A percentile compares a stretch with the other conserved stretches of the same genome.
Evolutionary conservation across 2,113 vertebrate genomes (phyloP).

Genomic region (Siniperca knerii): DNA sequence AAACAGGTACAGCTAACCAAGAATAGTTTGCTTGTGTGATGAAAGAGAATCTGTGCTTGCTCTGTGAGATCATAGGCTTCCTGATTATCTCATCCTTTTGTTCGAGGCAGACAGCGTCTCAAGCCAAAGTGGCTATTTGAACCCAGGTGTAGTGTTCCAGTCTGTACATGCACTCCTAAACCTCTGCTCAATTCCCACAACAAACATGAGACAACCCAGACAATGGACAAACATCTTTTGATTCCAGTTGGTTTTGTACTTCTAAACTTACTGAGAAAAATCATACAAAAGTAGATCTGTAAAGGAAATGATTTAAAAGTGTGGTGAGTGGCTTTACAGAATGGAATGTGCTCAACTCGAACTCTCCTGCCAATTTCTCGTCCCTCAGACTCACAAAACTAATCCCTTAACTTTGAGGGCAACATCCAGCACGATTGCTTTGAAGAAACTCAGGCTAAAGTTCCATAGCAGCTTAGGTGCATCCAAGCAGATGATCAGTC

Average conservation of each 20-base stretch:
- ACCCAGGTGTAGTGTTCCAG: constrained; percentile 47
- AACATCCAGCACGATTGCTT: constrained; percentile 38
- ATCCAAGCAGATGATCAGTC: constrained; percentile 63
- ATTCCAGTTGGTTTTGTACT: background rate
- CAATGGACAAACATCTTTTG: background rate
- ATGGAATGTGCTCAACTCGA: constrained; percentile 51
- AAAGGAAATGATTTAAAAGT: background rate
- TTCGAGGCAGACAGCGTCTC: constrained; percentile 20
- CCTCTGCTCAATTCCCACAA: constrained; percentile 9
- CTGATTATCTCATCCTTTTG: constrained; percentile 31
- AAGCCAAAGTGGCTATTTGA: constrained; percentile 36
- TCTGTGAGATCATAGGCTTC: constrained; percentile 27
- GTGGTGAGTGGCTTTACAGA: constrained; percentile 12
- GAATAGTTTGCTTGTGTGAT: background rate
- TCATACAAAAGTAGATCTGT: background rate
- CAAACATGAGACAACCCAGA: background rate
- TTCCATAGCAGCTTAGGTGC: constrained; percentile 67
- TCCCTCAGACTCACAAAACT: constrained; percentile 34
- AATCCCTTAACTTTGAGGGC: constrained; percentile 58
- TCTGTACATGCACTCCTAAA: background rate
- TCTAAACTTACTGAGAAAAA: background rate
- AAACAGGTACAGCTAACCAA: background rate
- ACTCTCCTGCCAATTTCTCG: constrained; percentile 34
- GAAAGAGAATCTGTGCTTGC: background rate
- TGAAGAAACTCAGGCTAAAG: constrained; percentile 51